Evolutionary conservation across 2,113 vertebrate genomes (phyloP).

Genomic region (Podarcis cretensis): DNA sequence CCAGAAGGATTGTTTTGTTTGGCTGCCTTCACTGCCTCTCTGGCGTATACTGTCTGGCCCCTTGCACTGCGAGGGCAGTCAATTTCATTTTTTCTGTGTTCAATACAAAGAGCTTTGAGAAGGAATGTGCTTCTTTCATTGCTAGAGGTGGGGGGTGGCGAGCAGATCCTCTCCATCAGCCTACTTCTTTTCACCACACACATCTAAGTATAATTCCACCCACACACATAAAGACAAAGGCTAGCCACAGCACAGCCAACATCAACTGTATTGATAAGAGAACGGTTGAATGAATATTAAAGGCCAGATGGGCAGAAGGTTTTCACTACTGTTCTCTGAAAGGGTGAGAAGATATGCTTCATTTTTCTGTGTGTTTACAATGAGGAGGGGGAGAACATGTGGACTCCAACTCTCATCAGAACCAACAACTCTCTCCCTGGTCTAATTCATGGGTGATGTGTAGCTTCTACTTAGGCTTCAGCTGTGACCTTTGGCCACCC

Average conservation of each 20-base stretch:
- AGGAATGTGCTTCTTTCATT: not conserved
- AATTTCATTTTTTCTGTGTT: slow-evolving; percentile 13
- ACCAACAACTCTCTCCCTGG: not conserved
- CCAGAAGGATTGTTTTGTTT: not conserved
- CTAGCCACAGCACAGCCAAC: not conserved
- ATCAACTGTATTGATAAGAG: not conserved
- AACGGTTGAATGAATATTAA: not conserved
- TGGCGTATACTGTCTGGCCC: slow-evolving; percentile 6
- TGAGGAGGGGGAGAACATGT: not conserved
- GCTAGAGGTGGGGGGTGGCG: not conserved
- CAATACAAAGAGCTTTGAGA: not conserved
- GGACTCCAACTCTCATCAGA: not conserved
- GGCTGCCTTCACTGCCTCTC: slow-evolving; percentile 1
- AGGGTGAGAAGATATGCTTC: not conserved
- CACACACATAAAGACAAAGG: not conserved
- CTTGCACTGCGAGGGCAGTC: slow-evolving; percentile 5
- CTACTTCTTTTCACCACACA: not conserved
- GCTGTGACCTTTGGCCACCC: not conserved
- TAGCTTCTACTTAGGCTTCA: not conserved
- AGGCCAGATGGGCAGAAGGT: not conserved
- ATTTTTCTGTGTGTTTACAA: not conserved
- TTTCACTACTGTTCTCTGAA: not conserved
- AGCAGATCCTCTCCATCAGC: not conserved
- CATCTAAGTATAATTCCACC: not conserved
- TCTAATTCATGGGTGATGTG: not conserved